phyloP scores from a whole-genome alignment of 2,888 invertebrate genomes.

The Ypsolopha scabrella region DNA sequence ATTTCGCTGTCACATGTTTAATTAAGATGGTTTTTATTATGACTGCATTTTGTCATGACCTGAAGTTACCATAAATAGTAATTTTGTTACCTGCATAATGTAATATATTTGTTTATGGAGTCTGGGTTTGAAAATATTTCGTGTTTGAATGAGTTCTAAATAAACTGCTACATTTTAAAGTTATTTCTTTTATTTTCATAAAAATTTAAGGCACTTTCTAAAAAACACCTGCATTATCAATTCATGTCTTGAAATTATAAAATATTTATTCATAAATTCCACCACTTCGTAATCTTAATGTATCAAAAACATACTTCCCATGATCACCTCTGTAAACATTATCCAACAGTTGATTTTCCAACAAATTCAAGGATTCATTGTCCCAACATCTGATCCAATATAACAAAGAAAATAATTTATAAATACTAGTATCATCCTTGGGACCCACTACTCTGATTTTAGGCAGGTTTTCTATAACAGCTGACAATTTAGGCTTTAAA shows the following conservation, averaged over 20 bases:
- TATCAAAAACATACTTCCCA: slow-evolving; percentile 50
- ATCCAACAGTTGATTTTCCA: slow-evolving; percentile 45
- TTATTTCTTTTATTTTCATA: slow-evolving; percentile 5
- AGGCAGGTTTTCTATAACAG: slow-evolving; percentile 59
- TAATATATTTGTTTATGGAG: slow-evolving; percentile 11
- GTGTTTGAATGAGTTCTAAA: slow-evolving; percentile 14
- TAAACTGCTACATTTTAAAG: slow-evolving; percentile 10
- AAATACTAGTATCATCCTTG: slow-evolving; percentile 40
- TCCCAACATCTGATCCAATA: slow-evolving; percentile 65
- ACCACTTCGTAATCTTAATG: slow-evolving; percentile 39
- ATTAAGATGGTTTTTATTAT: slow-evolving; percentile 6
- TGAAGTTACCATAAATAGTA: slow-evolving; percentile 26
- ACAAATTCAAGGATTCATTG: slow-evolving; percentile 40
- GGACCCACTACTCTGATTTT: slow-evolving; percentile 43
- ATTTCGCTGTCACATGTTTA: slow-evolving; percentile 2
- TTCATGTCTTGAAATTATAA: background rate
- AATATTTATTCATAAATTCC: slow-evolving; percentile 10
- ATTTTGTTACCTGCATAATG: slow-evolving; percentile 24
- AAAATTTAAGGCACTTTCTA: background rate
- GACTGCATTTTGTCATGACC: slow-evolving; percentile 18
- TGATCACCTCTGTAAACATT: slow-evolving; percentile 38
- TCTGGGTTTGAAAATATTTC: slow-evolving; percentile 15
- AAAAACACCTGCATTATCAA: too few species aligned
- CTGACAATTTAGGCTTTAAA: slow-evolving; percentile 42
- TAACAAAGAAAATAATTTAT: slow-evolving; percentile 64